These are phyloP conservation scores for Ochropacha duplaris DNA, from an alignment of 2,888 invertebrate genomes.

Conservation along the genomic window DNA sequence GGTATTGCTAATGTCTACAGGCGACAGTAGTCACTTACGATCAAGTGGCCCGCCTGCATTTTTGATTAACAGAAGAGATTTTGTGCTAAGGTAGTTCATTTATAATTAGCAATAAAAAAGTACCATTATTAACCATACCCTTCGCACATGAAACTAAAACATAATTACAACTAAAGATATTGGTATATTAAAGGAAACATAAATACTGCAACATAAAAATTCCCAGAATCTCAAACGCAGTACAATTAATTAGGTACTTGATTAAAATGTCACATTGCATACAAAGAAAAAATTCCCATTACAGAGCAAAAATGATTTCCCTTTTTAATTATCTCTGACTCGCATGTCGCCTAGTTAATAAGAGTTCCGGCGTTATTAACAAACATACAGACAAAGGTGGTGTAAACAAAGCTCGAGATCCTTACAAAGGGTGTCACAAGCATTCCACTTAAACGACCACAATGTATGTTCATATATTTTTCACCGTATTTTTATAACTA, in stretches of 20 bases:
- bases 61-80: no score
- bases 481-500: slow-evolving; percentile 13
- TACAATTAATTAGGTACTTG: not conserved
- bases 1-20: no score
- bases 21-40: no score
- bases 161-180: not conserved
- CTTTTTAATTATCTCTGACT: slow-evolving; percentile 54
- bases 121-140: no score
- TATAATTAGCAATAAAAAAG: no score
- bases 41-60: no score
- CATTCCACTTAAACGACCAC: slow-evolving; percentile 35
- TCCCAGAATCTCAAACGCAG: slow-evolving; percentile 2
- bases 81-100: not conserved
- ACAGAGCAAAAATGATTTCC: slow-evolving; percentile 31
- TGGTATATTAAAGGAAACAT: not conserved
- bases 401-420: slow-evolving; percentile 43
- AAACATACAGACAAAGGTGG: slow-evolving; percentile 50
- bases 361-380: slow-evolving; percentile 26
- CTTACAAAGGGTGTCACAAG: slow-evolving; percentile 56
- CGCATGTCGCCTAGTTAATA: slow-evolving; percentile 48
- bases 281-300: slow-evolving; percentile 3
- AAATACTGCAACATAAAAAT: not conserved
- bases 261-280: not conserved
- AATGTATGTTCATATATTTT: slow-evolving; percentile 12
- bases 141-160: no score